A percentile compares a stretch with the other conserved stretches of the same genome.
These are phyloP conservation scores for Mythimna impura DNA, from an alignment of 2,888 invertebrate species.

Conservation along the genomic window DNA sequence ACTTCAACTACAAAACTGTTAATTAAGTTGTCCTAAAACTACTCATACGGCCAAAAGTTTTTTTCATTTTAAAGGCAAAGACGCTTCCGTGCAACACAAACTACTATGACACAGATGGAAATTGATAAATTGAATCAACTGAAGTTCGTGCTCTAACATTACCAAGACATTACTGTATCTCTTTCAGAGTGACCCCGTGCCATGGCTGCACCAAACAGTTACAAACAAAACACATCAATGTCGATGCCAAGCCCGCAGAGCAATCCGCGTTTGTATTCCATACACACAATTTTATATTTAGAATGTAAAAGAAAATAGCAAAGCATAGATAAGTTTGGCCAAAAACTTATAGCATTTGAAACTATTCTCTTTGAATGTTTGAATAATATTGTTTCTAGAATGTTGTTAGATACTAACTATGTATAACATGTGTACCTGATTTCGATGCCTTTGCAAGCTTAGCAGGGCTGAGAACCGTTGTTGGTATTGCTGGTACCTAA, in stretches of 20 bases:
- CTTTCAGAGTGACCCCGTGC: constrained; percentile 63
- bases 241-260: constrained; percentile 93
- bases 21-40: too few relatives aligned
- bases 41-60: not conserved
- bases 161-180: constrained; percentile 3
- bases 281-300: constrained; percentile 56
- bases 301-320: constrained; percentile 39
- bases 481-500: constrained; percentile 85
- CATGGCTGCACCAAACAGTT: constrained; percentile 96
- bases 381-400: constrained; percentile 71
- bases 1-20: not conserved
- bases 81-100: not conserved
- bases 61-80: too few relatives aligned
- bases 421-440: constrained; percentile 69
- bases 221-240: constrained; percentile 95
- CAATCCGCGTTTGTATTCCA: constrained; percentile 93
- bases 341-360: constrained; percentile 67
- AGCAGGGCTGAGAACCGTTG: constrained; percentile 78
- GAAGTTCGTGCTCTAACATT: not conserved
- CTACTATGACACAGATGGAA: not conserved
- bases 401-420: constrained; percentile 86
- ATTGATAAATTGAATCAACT: not conserved
- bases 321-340: constrained; percentile 68
- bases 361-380: constrained; percentile 66
- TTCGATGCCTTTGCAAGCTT: constrained; percentile 83